These are phyloP conservation scores for Parauchenoglanis punctatus DNA, from an alignment of 2,797 vertebrate species.

Conservation along the genomic window DNA sequence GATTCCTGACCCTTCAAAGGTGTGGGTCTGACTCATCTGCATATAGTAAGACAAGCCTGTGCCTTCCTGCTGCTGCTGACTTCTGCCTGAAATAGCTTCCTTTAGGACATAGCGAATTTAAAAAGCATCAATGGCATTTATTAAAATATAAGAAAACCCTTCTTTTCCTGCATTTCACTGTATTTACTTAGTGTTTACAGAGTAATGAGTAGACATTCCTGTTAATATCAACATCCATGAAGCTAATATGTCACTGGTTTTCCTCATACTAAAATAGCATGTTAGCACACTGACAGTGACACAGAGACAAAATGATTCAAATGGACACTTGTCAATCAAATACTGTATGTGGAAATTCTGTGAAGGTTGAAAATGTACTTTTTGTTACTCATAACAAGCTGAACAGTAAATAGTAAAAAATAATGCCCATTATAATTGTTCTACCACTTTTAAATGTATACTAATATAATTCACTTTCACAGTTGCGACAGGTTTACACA, in stretches of 20 bases:
- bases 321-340: background rate
- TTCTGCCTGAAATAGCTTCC: conserved; percentile 52
- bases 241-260: background rate
- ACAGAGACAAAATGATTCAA: background rate
- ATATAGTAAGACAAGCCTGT: conserved; percentile 66
- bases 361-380: background rate
- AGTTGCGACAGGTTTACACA: background rate
- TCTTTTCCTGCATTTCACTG: background rate
- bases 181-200: background rate
- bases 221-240: background rate
- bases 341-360: too few relatives aligned
- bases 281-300: background rate
- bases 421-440: background rate
- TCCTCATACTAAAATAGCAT: background rate
- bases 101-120: conserved; percentile 45
- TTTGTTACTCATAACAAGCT: background rate
- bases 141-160: background rate
- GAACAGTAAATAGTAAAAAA: background rate
- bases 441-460: background rate
- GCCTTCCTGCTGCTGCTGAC: conserved; percentile 42
- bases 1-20: conserved; percentile 77
- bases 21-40: conserved; percentile 71
- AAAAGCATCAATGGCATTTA: conserved; percentile 31
- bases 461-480: background rate
- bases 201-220: background rate